Evolutionary conservation across 2,113 vertebrate genomes (phyloP).

Genomic region (Amazona vittata): DNA sequence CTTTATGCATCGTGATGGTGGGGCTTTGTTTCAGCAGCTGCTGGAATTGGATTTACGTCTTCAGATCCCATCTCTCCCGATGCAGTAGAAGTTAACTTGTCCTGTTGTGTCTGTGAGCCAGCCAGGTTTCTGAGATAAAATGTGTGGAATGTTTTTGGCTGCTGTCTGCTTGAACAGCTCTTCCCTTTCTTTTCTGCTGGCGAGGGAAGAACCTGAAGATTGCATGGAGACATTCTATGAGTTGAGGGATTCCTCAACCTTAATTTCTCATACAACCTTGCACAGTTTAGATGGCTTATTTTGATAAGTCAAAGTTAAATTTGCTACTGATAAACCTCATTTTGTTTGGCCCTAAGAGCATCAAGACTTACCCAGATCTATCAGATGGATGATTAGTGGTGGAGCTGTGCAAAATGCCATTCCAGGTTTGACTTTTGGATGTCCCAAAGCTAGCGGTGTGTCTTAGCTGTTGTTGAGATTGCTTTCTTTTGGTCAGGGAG

Average conservation of each 20-base stretch:
- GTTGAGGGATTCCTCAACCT: background rate
- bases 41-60: background rate
- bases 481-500: background rate
- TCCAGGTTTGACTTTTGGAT: background rate
- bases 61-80: background rate
- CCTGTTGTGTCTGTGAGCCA: background rate
- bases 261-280: background rate
- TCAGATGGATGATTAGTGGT: background rate
- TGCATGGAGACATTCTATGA: background rate
- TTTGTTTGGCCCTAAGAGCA: background rate
- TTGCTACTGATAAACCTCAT: background rate
- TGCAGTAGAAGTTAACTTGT: background rate
- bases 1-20: background rate
- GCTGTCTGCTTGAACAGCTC: background rate
- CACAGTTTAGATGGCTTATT: background rate
- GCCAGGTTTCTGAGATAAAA: background rate
- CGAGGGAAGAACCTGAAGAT: background rate
- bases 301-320: background rate
- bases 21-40: background rate
- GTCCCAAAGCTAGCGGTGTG: background rate
- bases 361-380: background rate
- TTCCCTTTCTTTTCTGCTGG: background rate
- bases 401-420: background rate
- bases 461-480: background rate
- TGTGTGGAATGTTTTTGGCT: background rate